Conservation (phyloP, 2,113 vertebrate species). For the Onychostoma macrolepis region DNA sequence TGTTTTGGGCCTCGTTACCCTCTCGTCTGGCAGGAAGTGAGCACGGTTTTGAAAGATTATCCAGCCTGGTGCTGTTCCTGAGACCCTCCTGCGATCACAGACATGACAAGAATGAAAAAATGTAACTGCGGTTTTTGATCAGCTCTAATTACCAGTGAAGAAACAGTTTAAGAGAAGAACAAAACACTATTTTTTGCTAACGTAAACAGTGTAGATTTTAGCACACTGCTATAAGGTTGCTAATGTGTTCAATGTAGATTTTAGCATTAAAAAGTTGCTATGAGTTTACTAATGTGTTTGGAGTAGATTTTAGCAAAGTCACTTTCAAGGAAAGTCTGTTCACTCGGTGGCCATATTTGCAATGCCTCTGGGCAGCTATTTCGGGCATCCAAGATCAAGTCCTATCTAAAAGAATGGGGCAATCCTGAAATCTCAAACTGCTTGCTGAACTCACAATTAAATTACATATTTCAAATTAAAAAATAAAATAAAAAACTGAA, state of each 20-base stretch:
- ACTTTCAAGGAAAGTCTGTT: too few species aligned
- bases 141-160: background rate
- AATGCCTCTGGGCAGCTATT: too few species aligned
- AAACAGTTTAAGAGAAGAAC: background rate
- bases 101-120: conserved; percentile 15
- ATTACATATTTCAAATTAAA: too few species aligned
- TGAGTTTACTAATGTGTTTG: background rate
- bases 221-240: background rate
- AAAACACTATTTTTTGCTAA: background rate
- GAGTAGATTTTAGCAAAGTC: background rate
- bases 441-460: too few species aligned
- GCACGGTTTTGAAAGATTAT: conserved; percentile 23
- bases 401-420: too few species aligned
- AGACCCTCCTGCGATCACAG: background rate
- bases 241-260: background rate
- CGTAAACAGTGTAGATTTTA: background rate
- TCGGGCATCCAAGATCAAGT: too few species aligned
- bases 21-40: conserved; percentile 29
- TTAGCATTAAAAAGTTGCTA: background rate
- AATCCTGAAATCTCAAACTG: too few species aligned
- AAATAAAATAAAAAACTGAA: too few species aligned
- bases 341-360: too few species aligned
- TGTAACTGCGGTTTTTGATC: background rate
- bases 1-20: conserved; percentile 31
- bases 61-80: conserved; percentile 4